Conservation (phyloP, 2,797 vertebrate genomes). For the Neosalanx taihuensis region DNA sequence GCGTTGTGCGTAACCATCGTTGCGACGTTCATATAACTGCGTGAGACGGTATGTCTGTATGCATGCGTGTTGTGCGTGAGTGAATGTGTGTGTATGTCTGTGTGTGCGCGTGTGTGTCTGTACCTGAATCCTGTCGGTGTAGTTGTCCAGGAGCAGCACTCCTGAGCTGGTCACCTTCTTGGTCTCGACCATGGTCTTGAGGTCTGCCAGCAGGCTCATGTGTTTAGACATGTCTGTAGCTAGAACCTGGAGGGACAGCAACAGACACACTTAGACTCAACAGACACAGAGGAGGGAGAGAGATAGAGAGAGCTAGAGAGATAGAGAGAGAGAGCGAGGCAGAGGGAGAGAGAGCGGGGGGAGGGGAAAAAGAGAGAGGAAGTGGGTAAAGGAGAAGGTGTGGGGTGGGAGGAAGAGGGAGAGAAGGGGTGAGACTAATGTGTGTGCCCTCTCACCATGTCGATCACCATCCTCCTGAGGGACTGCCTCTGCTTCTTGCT, state of each 20-base stretch:
- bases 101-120: not conserved
- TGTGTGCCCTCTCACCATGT: constrained; percentile 78
- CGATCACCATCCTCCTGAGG: constrained; percentile 95
- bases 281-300: not conserved
- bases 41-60: too few species aligned
- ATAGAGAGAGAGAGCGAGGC: not conserved
- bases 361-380: too few species aligned
- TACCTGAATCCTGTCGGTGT: constrained; percentile 98
- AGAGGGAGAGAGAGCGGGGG: not conserved
- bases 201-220: constrained; percentile 93
- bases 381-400: not conserved
- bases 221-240: constrained; percentile 99
- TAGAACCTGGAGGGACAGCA: constrained; percentile 77
- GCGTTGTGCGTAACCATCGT: too few species aligned
- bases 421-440: not conserved
- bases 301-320: not conserved
- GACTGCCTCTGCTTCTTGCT: constrained; percentile 92
- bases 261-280: too few species aligned
- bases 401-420: not conserved
- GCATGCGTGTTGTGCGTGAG: not conserved
- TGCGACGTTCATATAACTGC: not conserved
- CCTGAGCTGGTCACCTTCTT: constrained; percentile 99
- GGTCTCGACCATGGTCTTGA: constrained; percentile 99
- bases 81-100: not conserved
- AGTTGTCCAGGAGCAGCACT: constrained; percentile 94